Evolutionary conservation across 2,797 vertebrate species (phyloP).

Genomic region (Rhinella marina): DNA sequence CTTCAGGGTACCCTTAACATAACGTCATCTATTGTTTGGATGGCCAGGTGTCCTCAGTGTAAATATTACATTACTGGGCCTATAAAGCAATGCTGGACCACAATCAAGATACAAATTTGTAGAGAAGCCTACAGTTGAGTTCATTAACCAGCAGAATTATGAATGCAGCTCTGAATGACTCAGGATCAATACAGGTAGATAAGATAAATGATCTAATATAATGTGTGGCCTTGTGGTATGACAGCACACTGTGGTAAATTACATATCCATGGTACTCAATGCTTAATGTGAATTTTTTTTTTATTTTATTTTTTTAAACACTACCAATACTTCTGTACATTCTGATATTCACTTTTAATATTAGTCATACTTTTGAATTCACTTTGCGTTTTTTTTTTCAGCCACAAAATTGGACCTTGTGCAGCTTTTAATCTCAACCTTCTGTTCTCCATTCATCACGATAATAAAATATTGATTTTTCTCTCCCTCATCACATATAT

Average conservation of each 20-base stretch:
- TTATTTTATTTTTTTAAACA: too few species aligned
- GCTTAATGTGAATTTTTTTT: too few species aligned
- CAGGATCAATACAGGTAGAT: background rate
- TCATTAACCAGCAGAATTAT: background rate
- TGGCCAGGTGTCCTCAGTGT: too few species aligned
- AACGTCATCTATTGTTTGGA: too few species aligned
- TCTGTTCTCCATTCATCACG: constrained; percentile 53
- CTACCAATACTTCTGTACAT: background rate
- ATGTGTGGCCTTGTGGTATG: background rate
- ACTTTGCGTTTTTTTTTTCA: background rate
- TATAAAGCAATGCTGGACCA: too few species aligned
- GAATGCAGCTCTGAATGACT: constrained; percentile 10
- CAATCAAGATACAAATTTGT: background rate
- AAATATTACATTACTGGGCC: too few species aligned
- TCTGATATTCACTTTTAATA: background rate
- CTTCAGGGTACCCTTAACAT: too few species aligned
- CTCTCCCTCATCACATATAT: constrained; percentile 39
- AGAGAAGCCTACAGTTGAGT: background rate
- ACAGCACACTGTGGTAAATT: background rate
- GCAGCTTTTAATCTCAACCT: background rate
- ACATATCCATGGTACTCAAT: too few species aligned
- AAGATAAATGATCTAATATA: background rate
- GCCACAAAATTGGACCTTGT: constrained; percentile 13
- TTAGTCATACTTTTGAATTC: background rate
- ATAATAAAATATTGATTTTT: constrained; percentile 62